Percentiles rank a stretch among this genome's conserved stretches.
Conservation (phyloP, 2,113 vertebrate species). For the Neogale vison region DNA sequence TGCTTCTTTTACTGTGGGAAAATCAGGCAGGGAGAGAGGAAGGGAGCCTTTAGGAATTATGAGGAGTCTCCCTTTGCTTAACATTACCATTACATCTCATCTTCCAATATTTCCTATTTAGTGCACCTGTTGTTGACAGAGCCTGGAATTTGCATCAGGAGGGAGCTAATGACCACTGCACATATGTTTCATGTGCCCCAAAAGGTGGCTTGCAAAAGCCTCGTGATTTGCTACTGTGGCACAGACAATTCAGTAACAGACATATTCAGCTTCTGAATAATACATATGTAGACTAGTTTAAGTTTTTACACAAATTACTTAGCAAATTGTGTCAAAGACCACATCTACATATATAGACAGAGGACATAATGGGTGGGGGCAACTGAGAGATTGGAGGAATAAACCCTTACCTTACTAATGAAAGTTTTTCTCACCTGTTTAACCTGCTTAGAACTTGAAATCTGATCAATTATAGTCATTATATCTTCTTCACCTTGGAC, state of each 20-base stretch:
- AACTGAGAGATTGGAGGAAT: accelerated
- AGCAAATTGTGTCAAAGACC: neutral
- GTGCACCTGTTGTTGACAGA: neutral
- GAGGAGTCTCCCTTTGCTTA: neutral
- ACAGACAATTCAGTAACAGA: neutral
- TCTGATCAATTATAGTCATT: constrained; percentile 78
- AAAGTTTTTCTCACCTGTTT: constrained; percentile 75
- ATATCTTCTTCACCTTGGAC: constrained; percentile 81
- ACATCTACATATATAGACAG: neutral
- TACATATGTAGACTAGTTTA: neutral
- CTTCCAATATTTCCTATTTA: neutral
- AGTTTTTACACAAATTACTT: constrained; percentile 7
- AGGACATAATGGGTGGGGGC: neutral
- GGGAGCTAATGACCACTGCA: neutral
- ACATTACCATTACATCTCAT: neutral
- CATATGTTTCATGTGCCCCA: neutral
- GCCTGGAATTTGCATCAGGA: neutral
- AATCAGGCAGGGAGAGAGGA: neutral
- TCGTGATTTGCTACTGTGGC: neutral
- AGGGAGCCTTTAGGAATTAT: neutral
- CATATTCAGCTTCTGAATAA: neutral
- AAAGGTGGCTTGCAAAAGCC: neutral
- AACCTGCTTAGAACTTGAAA: constrained; percentile 77
- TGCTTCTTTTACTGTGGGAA: neutral
- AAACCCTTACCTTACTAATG: neutral